Evolutionary conservation across 2,888 invertebrate species (phyloP).

Genomic region (Maniola hyperantus): DNA sequence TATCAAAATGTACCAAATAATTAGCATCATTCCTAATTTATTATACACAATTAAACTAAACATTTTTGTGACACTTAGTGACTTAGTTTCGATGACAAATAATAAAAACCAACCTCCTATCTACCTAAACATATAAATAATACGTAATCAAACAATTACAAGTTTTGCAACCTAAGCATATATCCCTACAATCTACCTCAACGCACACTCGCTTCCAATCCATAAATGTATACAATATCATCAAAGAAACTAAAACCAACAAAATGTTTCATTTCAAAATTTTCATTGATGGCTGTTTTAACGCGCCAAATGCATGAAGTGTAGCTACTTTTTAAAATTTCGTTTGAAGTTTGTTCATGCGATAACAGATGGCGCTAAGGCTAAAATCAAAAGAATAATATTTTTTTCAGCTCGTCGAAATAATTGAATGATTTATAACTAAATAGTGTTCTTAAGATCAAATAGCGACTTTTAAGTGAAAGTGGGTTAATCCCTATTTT

Average conservation of each 20-base stretch:
- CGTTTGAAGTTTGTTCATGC: neutral
- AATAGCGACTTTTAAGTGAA: neutral
- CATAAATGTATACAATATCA: conserved; percentile 7
- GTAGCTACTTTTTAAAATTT: conserved; percentile 3
- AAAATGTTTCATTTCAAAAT: neutral
- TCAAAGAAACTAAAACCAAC: conserved; percentile 14
- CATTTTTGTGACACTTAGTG: conserved; percentile 69
- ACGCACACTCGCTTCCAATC: conserved; percentile 7
- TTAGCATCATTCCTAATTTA: conserved; percentile 26
- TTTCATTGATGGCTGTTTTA: neutral
- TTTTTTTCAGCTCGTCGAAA: neutral
- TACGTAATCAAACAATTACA: conserved; percentile 8
- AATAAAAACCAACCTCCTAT: conserved; percentile 49
- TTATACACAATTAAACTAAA: conserved; percentile 33
- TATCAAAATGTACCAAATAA: conserved; percentile 5
- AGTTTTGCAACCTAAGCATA: conserved; percentile 5
- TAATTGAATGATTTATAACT: neutral
- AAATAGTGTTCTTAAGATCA: conserved; percentile 5
- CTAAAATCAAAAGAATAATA: neutral
- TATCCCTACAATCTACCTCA: neutral
- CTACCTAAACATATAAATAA: conserved; percentile 44
- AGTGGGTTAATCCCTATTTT: neutral
- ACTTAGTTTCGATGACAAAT: conserved; percentile 59
- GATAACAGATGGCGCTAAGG: conserved; percentile 14
- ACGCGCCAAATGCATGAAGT: neutral